Evolutionary conservation across 1,140 invertebrate genomes (phyloP).

Genomic region (Galleria mellonella): DNA sequence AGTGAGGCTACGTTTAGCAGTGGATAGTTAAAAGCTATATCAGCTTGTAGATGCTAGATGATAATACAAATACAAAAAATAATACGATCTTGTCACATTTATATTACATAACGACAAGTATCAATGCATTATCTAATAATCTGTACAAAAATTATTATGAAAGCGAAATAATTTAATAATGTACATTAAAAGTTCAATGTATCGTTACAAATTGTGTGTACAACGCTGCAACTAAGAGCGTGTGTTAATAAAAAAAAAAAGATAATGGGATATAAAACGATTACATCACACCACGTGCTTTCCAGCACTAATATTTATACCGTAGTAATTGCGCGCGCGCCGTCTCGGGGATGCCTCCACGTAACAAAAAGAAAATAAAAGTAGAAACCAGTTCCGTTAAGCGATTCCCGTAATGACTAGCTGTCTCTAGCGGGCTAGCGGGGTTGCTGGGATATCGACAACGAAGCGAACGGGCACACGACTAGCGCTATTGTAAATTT

Average conservation of each 20-base stretch:
- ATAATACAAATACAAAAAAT: too few species aligned
- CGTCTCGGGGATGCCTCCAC: slow-evolving; percentile 28
- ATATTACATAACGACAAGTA: too few species aligned
- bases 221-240: neutral
- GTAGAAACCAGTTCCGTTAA: slow-evolving; percentile 45
- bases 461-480: neutral
- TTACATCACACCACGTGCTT: slow-evolving; percentile 33
- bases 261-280: slow-evolving; percentile 24
- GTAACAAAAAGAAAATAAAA: slow-evolving; percentile 51
- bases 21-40: too few species aligned
- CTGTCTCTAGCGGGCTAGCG: slow-evolving; percentile 24
- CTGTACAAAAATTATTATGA: too few species aligned
- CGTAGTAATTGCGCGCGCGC: slow-evolving; percentile 36
- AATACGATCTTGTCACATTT: too few species aligned
- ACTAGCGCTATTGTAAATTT: neutral
- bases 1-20: too few species aligned
- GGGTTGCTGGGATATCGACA: slow-evolving; percentile 15
- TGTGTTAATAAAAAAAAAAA: slow-evolving; percentile 3
- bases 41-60: too few species aligned
- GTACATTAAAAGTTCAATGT: too few species aligned
- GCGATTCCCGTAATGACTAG: slow-evolving; percentile 50
- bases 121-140: too few species aligned
- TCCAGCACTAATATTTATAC: slow-evolving; percentile 19
- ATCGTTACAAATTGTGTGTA: too few species aligned
- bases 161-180: too few species aligned